Base-by-base conservation (phyloP, 2,888 invertebrate species). In the Poecilus cupreus region DNA sequence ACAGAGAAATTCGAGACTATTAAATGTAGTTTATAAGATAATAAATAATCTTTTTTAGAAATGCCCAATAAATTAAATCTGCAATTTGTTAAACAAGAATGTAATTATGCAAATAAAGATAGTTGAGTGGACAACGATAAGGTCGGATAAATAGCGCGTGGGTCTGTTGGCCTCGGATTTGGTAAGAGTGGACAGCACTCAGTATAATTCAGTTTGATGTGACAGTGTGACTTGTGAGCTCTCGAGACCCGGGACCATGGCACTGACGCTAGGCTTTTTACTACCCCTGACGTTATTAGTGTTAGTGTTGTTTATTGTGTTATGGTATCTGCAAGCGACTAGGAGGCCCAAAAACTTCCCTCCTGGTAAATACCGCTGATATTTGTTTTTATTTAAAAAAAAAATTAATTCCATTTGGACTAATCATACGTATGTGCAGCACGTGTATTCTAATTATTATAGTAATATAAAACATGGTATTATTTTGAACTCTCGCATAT, bases 261-360 rank as follows among this genome's bases (percentile, higher is more conserved):
- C 32, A 32, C 32, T 32, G 32, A 32, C 32, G 5, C 32, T 32
- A 8, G 32, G 32, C 6, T 32, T 32, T 8, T 32, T 32, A 8
- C 5, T 32, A 32, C 32, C 32, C 32, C 32, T 32, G 6, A 32
- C 32, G 5, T 32, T 32, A 6, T 5, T 32, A 2, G 43, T 10
- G 43, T 43, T 43, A 10, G 43, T 13, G 54, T 1, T 24, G n/a
- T 8, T 24, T 11, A 11, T 60, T 11, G 60, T 16, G 1, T 22
- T 60, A 26, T 51, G 51, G 51, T 60, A 46, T 20, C 5, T 72
- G 16, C 72, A 26, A 46, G 26, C 51, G 51, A 49, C 32, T 16
- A 83, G 76, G 60, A 86, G 84, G 83, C 87, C 86, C 6, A 20
- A 49, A 16, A 85, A 86, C 82, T 87, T 82, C 82, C 87, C 87